Evolutionary conservation across 2,797 vertebrate genomes (phyloP), one percentile per base, ranked within the genome.

Genomic region (Coranthus polyacanthus): DNA sequence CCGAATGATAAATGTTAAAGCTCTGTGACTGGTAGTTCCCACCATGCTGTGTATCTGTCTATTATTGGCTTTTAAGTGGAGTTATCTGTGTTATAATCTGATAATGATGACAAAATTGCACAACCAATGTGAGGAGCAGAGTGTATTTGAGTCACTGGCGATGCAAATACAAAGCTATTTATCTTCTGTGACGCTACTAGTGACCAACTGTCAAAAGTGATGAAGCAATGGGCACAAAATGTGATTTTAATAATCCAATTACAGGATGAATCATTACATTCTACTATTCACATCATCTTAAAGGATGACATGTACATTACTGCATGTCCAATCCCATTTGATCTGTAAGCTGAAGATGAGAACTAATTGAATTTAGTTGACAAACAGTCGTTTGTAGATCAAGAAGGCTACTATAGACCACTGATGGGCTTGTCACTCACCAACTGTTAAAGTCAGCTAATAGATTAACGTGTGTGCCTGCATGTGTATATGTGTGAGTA

Each of bases 241-340:
- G 56, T 53, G 72, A 87, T 88, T 86, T 79, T 81, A 76, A 88
- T 89, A 89, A 92, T 89, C 85, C 81, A 86, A 75, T 90, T 87
- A 90, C 10, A 4, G 47, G 53, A 58, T 65, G 59, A 88, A 83
- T 88, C 71, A 58, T 55, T 88, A 86, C 79, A 85, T 74, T 85
- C 36, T 77, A 63, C 77, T 59, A 22, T 64, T 83, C 54, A 47
- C 50, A 52, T 75, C 75, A 58, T 81, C 64, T 82, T 68, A 85
- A 85, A 66, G 21, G 82, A 86, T 62, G 86, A 67, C 72, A 83
- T 69, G 72, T 67, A 75, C 56, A 66, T 59, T 60, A 17, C 15
- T 18, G 75, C 78, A 54, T 80, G 85, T 70, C 70, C 59, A 39
- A 82, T 86, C 87, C 55, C 53, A 68, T 85, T 85, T 69, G 78